Evolutionary conservation across 1,140 invertebrate species (phyloP).

Genomic region (Orchesella cincta): DNA sequence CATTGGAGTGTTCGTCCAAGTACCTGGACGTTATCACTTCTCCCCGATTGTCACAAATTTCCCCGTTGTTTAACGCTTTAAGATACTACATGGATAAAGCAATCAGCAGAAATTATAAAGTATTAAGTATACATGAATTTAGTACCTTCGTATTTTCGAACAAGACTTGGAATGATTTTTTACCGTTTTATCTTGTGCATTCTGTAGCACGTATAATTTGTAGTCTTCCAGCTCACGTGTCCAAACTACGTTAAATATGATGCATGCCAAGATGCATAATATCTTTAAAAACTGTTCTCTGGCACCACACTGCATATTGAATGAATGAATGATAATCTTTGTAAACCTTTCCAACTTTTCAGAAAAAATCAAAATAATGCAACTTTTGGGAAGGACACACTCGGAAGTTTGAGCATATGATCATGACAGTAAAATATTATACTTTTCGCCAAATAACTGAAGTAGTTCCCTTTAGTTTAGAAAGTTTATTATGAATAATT

Average conservation of each 20-base stretch:
- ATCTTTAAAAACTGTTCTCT: no score
- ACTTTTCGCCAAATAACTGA: no score
- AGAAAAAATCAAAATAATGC: no score
- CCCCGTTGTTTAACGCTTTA: neutral
- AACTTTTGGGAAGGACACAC: no score
- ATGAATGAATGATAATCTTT: no score
- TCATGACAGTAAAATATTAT: no score
- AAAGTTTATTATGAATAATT: no score
- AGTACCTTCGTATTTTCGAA: neutral
- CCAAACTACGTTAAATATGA: no score
- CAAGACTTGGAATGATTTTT: neutral
- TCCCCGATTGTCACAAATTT: neutral
- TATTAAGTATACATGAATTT: neutral
- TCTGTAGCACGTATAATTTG: conserved; percentile 5
- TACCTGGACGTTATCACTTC: conserved; percentile 4
- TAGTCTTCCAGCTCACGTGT: neutral
- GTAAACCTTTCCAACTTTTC: no score
- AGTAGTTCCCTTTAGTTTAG: no score
- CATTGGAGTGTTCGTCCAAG: neutral
- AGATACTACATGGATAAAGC: neutral
- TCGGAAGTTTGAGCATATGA: no score
- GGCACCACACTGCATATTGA: no score
- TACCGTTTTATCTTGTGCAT: conserved; percentile 13
- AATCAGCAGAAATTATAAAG: neutral
- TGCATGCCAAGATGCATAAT: neutral